Conservation (phyloP, 2,113 vertebrate species). For the Romanogobio albipinnatus region DNA sequence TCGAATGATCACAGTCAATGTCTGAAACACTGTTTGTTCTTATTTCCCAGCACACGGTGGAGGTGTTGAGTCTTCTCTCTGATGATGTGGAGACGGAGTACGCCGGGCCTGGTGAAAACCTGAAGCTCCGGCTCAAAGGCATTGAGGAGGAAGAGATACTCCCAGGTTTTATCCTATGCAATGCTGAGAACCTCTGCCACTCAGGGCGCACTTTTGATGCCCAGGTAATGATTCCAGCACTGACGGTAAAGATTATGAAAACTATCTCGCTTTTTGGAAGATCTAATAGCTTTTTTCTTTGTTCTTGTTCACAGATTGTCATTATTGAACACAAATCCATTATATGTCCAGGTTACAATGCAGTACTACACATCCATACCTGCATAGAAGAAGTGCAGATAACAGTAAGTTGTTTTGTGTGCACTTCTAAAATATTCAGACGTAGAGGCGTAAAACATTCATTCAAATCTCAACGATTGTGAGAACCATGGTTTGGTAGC, state of each 20-base stretch:
- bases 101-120: slow-evolving; percentile 92
- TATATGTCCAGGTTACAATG: slow-evolving; percentile 99
- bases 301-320: slow-evolving; percentile 84
- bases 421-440: neutral
- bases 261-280: neutral
- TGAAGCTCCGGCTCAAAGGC: slow-evolving; percentile 96
- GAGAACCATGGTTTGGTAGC: neutral
- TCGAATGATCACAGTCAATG: neutral
- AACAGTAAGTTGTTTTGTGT: slow-evolving; percentile 80
- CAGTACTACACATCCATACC: slow-evolving; percentile 98
- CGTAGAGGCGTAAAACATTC: neutral
- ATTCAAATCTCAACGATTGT: neutral
- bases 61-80: slow-evolving; percentile 95
- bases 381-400: slow-evolving; percentile 99
- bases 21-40: neutral
- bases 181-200: slow-evolving; percentile 97
- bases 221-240: slow-evolving; percentile 78
- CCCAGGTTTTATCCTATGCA: slow-evolving; percentile 97
- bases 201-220: slow-evolving; percentile 98
- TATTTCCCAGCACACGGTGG: slow-evolving; percentile 89
- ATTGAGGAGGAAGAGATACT: slow-evolving; percentile 99
- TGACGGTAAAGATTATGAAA: no score
- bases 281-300: neutral
- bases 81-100: slow-evolving; percentile 99
- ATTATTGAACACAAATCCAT: slow-evolving; percentile 99